Evolutionary conservation across 2,797 vertebrate genomes (phyloP).

Genomic region (Enoplosus armatus): DNA sequence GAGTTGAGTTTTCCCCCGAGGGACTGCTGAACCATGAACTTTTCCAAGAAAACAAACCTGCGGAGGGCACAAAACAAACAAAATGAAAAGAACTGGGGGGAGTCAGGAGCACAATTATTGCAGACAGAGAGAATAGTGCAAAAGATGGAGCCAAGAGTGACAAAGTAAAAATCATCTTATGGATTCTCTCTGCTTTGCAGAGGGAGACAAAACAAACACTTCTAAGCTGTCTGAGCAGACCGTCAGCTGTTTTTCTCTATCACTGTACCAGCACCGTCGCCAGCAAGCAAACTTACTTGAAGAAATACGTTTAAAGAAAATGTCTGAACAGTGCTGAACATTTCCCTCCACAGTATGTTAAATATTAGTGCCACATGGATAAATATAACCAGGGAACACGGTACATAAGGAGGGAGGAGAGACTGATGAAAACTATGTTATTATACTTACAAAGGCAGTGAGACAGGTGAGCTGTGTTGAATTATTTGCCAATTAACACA

Average conservation of each 20-base stretch:
- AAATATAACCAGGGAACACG: not conserved
- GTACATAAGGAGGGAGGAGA: not conserved
- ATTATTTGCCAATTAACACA: too few relatives aligned
- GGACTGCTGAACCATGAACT: conserved; percentile 66
- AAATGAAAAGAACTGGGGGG: conserved; percentile 7
- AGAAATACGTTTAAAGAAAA: conserved; percentile 38
- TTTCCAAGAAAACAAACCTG: conserved; percentile 77
- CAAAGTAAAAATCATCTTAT: conserved; percentile 53
- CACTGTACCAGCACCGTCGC: conserved; percentile 8
- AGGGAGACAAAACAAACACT: conserved; percentile 60
- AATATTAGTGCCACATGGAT: conserved; percentile 4
- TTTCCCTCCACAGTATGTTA: conserved; percentile 27
- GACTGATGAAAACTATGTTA: not conserved
- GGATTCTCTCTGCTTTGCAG: conserved; percentile 43
- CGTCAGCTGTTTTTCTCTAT: conserved; percentile 43
- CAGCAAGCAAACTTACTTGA: conserved; percentile 36
- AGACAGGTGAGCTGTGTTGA: too few relatives aligned
- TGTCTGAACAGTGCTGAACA: conserved; percentile 26
- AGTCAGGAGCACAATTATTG: conserved; percentile 42
- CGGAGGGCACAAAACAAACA: conserved; percentile 32
- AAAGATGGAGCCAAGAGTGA: conserved; percentile 40
- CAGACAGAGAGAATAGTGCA: conserved; percentile 27
- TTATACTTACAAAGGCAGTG: not conserved
- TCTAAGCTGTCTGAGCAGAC: conserved; percentile 42
- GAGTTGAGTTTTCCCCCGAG: conserved; percentile 42